phyloP scores from a whole-genome alignment of 2,888 invertebrate genomes.

The Troglohyphantes excavatus region DNA sequence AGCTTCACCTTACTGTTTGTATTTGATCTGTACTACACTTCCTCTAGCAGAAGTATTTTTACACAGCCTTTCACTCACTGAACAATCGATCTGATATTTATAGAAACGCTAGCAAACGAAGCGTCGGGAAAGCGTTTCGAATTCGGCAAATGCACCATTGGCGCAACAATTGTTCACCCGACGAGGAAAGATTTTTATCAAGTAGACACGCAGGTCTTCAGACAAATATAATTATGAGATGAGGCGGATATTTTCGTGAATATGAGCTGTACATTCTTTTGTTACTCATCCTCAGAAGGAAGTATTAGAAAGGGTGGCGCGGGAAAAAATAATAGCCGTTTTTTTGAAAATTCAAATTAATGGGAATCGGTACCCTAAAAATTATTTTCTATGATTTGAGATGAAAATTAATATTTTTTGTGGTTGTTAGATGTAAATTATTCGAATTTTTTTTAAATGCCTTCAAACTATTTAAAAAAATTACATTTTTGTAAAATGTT shows the following conservation, averaged over 20 bases:
- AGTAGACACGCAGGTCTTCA: neutral
- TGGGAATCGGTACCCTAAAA: too few relatives aligned
- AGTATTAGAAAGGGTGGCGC: too few relatives aligned
- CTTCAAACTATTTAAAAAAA: too few relatives aligned
- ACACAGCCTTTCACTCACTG: neutral
- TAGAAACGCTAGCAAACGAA: neutral
- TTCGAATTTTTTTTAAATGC: too few relatives aligned
- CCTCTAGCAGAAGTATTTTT: neutral
- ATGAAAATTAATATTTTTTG: too few relatives aligned
- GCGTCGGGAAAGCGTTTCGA: neutral
- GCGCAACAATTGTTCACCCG: constrained; percentile 18
- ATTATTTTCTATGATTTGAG: too few relatives aligned
- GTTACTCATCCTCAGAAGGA: too few relatives aligned
- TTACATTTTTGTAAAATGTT: too few relatives aligned
- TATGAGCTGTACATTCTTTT: too few relatives aligned
- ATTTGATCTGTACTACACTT: neutral
- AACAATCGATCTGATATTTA: constrained; percentile 5
- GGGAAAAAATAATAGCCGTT: too few relatives aligned
- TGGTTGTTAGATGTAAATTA: too few relatives aligned
- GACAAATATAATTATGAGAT: neutral
- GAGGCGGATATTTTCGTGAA: neutral
- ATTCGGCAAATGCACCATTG: neutral
- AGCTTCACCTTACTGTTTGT: neutral
- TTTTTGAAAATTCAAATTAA: too few relatives aligned
- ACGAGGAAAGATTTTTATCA: constrained; percentile 32